These are phyloP conservation scores for Saxidomus purpurata DNA, from an alignment of 1,140 invertebrate genomes.

Conservation along the genomic window DNA sequence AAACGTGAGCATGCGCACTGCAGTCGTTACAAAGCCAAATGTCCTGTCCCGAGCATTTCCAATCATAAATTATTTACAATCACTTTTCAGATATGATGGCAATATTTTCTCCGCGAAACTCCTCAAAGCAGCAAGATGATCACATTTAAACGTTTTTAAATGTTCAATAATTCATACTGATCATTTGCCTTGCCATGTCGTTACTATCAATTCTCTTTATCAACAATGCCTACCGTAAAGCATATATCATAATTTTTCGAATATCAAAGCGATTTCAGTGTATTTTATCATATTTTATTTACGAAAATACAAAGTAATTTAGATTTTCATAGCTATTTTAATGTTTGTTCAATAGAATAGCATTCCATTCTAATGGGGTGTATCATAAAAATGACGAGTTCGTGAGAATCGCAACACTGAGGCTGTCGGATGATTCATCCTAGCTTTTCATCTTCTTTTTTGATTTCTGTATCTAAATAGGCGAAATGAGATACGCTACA, in stretches of 20 bases:
- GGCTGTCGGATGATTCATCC: conserved; percentile 4
- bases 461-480: conserved; percentile 1
- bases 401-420: conserved; percentile 53
- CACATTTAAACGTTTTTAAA: conserved; percentile 37
- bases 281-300: conserved; percentile 67
- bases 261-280: conserved; percentile 63
- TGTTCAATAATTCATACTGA: conserved; percentile 44
- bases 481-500: conserved; percentile 23
- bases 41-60: not conserved
- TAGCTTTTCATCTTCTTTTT: not conserved
- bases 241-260: conserved; percentile 61
- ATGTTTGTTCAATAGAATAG: conserved; percentile 54
- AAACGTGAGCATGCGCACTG: no score
- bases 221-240: conserved; percentile 36
- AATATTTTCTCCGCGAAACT: conserved; percentile 9
- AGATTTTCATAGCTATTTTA: conserved; percentile 59
- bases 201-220: conserved; percentile 46
- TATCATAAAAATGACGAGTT: conserved; percentile 47
- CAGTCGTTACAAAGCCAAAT: no score
- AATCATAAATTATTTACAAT: conserved; percentile 5
- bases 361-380: conserved; percentile 62
- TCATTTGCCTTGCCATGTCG: not conserved
- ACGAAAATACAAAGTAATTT: conserved; percentile 65
- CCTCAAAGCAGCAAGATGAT: not conserved
- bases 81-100: not conserved